Percentiles rank a stretch among this genome's conserved stretches.
These are phyloP conservation scores for Encarsia formosa DNA, from an alignment of 2,888 invertebrate species.

Conservation along the genomic window DNA sequence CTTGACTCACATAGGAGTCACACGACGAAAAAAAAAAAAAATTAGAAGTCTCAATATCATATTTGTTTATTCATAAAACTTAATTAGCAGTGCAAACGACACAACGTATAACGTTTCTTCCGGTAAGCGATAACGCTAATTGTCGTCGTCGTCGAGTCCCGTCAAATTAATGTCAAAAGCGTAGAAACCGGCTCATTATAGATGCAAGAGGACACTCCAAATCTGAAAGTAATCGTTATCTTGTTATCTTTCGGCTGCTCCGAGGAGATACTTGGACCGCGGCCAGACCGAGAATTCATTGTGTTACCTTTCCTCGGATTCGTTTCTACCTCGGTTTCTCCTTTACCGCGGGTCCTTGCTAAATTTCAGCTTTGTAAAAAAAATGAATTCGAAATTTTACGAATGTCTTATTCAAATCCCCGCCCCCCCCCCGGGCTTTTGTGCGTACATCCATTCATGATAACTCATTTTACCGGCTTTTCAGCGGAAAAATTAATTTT, in stretches of 20 bases:
- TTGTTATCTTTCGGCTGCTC: slow-evolving; percentile 29
- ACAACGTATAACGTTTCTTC: too few relatives aligned
- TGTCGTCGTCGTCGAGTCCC: too few relatives aligned
- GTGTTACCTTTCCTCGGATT: slow-evolving; percentile 7
- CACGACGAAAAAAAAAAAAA: too few relatives aligned
- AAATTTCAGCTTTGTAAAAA: too few relatives aligned
- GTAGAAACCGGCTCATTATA: slow-evolving; percentile 16
- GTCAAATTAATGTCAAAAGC: slow-evolving; percentile 8
- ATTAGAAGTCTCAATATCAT: too few relatives aligned
- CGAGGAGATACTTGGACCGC: slow-evolving; percentile 12
- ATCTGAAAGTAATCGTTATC: slow-evolving; percentile 33
- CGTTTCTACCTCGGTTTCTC: background rate
- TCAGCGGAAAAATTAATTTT: too few relatives aligned
- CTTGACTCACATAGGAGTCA: too few relatives aligned
- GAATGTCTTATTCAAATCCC: slow-evolving; percentile 14
- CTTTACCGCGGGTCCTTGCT: slow-evolving; percentile 9
- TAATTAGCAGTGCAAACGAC: too few relatives aligned
- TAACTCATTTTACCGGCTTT: too few relatives aligned
- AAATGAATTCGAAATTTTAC: slow-evolving; percentile 11
- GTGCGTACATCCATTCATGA: too few relatives aligned
- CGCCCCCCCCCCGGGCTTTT: slow-evolving; percentile 4
- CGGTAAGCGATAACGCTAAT: too few relatives aligned
- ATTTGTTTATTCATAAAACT: too few relatives aligned
- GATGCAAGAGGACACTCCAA: slow-evolving; percentile 26
- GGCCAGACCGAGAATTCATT: slow-evolving; percentile 25